These are phyloP conservation scores for Drosophila tropicalis DNA, from an alignment of 1,140 invertebrate species.

Conservation along the genomic window DNA sequence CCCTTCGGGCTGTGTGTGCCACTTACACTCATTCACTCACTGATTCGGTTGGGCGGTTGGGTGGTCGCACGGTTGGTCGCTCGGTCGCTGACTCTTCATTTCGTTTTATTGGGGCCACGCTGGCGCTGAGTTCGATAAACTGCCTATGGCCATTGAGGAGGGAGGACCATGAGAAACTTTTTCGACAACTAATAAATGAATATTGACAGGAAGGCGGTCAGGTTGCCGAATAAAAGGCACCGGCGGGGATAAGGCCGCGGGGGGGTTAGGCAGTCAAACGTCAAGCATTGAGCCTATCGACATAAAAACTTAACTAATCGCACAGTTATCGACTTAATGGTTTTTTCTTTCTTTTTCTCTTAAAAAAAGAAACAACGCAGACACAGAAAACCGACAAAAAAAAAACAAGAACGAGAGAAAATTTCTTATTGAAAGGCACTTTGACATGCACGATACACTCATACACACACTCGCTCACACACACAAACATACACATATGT, in stretches of 20 bases:
- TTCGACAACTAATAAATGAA: constrained; percentile 71
- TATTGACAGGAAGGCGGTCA: constrained; percentile 66
- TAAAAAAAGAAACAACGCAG: constrained; percentile 18
- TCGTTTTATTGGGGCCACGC: not conserved
- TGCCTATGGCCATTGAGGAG: constrained; percentile 21
- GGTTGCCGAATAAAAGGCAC: constrained; percentile 17
- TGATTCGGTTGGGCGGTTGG: not conserved
- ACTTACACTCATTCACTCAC: constrained; percentile 7
- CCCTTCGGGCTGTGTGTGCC: not conserved
- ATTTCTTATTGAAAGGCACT: constrained; percentile 68
- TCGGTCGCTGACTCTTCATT: constrained; percentile 11
- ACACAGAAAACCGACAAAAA: constrained; percentile 27
- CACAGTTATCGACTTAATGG: constrained; percentile 78
- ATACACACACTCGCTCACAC: constrained; percentile 24
- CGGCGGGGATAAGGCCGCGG: not conserved
- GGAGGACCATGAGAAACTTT: constrained; percentile 8
- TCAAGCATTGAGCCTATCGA: constrained; percentile 55
- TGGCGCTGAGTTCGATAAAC: constrained; percentile 14
- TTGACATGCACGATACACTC: constrained; percentile 61
- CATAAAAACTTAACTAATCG: constrained; percentile 77
- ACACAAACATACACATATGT: constrained; percentile 29
- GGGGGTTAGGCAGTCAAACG: constrained; percentile 13
- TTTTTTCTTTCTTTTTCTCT: constrained; percentile 53
- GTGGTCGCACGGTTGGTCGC: not conserved
- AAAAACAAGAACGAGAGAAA: constrained; percentile 21